phyloP scores from a whole-genome alignment of 2,797 vertebrate genomes.

The Austrolebias charrua region DNA sequence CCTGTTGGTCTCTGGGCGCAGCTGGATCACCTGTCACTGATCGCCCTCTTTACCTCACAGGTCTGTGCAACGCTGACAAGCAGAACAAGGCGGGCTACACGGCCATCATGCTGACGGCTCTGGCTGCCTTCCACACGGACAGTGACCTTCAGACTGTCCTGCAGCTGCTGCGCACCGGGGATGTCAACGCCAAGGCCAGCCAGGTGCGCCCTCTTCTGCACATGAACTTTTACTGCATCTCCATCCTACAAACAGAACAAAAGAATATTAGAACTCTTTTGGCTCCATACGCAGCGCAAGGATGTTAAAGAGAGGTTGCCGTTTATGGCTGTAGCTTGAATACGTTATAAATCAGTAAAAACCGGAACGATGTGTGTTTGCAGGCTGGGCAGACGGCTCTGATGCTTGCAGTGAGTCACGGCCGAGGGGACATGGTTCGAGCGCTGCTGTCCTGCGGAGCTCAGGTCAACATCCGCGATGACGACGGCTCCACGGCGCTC shows the following conservation, averaged over 20 bases:
- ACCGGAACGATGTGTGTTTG: slow-evolving; percentile 9
- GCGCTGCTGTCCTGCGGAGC: slow-evolving; percentile 87
- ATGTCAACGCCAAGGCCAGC: slow-evolving; percentile 92
- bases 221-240: slow-evolving; percentile 16
- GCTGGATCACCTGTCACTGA: slow-evolving; percentile 37
- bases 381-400: slow-evolving; percentile 91
- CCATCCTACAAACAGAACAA: too few species aligned
- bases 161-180: slow-evolving; percentile 86
- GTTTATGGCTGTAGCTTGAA: neutral
- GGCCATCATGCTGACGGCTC: slow-evolving; percentile 90
- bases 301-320: slow-evolving; percentile 1
- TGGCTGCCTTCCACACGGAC: slow-evolving; percentile 87
- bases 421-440: slow-evolving; percentile 87
- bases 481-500: slow-evolving; percentile 91
- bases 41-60: slow-evolving; percentile 63
- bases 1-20: neutral
- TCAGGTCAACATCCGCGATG: slow-evolving; percentile 86
- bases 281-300: neutral
- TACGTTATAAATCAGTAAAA: neutral
- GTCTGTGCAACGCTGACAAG: slow-evolving; percentile 88
- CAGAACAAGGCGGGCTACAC: slow-evolving; percentile 95
- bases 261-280: neutral
- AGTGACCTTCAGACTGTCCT: slow-evolving; percentile 86
- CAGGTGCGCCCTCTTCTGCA: slow-evolving; percentile 81
- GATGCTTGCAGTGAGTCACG: slow-evolving; percentile 92